These are phyloP conservation scores for Acanthococcus lagerstroemiae DNA, from an alignment of 2,888 invertebrate genomes.

Conservation along the genomic window DNA sequence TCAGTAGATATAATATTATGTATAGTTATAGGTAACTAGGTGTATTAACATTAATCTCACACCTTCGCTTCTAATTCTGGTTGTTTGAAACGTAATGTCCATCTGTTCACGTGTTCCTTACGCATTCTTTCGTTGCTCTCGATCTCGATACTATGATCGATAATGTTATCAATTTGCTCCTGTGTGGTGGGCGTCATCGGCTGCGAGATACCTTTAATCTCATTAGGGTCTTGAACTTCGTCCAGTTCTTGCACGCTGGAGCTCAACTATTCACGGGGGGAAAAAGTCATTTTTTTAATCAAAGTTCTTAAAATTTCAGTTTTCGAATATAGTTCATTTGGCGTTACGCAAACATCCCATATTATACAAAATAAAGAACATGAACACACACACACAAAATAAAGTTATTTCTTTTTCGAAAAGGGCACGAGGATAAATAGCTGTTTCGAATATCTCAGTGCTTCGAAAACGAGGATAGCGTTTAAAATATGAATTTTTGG, in stretches of 20 bases:
- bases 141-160: slow-evolving; percentile 77
- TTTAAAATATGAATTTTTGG: no score
- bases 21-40: neutral
- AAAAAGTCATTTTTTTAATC: no score
- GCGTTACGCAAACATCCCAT: no score
- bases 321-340: no score
- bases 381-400: no score
- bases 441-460: no score
- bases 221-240: slow-evolving; percentile 40
- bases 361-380: no score
- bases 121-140: slow-evolving; percentile 83
- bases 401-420: no score
- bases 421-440: no score
- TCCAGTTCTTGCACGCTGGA: slow-evolving; percentile 38
- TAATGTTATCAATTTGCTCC: slow-evolving; percentile 60
- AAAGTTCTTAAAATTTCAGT: no score
- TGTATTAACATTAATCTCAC: no score
- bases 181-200: slow-evolving; percentile 30
- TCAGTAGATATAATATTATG: no score
- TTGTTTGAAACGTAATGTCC: slow-evolving; percentile 80
- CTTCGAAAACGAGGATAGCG: neutral
- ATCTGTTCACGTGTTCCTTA: slow-evolving; percentile 70
- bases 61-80: slow-evolving; percentile 68
- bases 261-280: slow-evolving; percentile 43
- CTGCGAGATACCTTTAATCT: slow-evolving; percentile 33